phyloP scores from a whole-genome alignment of 2,797 vertebrate genomes.

The Hemitrygon akajei region DNA sequence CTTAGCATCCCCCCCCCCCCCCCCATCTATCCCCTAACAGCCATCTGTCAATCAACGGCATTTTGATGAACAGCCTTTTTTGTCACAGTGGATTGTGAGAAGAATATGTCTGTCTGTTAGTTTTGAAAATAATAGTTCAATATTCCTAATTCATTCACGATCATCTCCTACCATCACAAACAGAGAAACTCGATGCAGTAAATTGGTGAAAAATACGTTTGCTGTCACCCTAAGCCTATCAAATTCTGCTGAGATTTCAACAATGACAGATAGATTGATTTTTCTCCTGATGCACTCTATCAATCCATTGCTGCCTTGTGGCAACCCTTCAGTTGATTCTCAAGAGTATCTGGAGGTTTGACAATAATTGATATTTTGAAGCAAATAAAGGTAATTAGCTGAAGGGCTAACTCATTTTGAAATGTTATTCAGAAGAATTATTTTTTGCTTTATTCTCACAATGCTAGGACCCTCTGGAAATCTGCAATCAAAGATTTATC shows the following conservation, averaged over 20 bases:
- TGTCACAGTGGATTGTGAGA: not conserved
- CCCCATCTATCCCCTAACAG: not conserved
- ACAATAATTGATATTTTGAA: conserved; percentile 5
- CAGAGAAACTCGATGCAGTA: not conserved
- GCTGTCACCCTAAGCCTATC: not conserved
- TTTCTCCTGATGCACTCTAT: not conserved
- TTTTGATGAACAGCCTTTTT: not conserved
- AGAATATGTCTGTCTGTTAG: not conserved
- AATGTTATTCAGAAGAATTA: not conserved
- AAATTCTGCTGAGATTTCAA: not conserved
- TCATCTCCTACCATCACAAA: not conserved
- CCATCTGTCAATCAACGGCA: not conserved
- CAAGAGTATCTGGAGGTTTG: not conserved
- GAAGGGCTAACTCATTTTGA: conserved; percentile 5
- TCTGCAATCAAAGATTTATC: not conserved
- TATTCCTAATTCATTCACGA: not conserved
- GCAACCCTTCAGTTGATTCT: not conserved
- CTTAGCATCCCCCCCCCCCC: not conserved
- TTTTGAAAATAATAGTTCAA: not conserved
- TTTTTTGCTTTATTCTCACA: not conserved
- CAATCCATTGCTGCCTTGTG: not conserved
- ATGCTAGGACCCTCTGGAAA: not conserved
- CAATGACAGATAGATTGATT: not conserved
- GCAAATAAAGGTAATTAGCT: conserved; percentile 14
- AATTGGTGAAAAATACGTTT: not conserved